Conservation (phyloP, 2,888 invertebrate species). For the Amphipoea oculea region DNA sequence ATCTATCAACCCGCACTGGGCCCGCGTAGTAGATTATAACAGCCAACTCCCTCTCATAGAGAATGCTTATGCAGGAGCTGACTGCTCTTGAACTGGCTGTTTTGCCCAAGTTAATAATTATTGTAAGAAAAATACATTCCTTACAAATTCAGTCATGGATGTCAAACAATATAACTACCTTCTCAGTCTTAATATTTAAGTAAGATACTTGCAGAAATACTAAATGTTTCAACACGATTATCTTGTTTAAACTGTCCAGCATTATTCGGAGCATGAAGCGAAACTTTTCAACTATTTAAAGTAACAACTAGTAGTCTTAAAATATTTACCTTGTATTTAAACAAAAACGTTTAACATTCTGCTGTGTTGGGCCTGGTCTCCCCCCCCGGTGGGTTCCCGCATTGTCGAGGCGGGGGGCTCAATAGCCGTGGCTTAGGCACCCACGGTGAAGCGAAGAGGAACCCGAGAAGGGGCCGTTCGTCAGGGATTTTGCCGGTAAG, state of each 20-base stretch:
- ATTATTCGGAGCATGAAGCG: conserved; percentile 48
- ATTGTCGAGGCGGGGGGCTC: too few relatives aligned
- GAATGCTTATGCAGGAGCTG: too few relatives aligned
- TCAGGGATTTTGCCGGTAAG: too few relatives aligned
- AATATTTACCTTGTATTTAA: conserved; percentile 47
- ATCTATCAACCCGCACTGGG: neutral
- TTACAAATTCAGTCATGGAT: neutral
- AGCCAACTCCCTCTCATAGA: too few relatives aligned
- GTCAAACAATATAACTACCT: neutral
- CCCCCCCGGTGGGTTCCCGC: too few relatives aligned
- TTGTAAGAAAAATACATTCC: too few relatives aligned
- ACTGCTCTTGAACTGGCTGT: neutral
- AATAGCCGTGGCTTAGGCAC: too few relatives aligned
- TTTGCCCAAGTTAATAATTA: neutral
- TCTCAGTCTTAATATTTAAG: conserved; percentile 9
- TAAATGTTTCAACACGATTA: conserved; percentile 48
- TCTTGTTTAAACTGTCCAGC: conserved; percentile 50
- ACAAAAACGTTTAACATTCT: conserved; percentile 42
- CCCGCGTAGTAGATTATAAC: neutral
- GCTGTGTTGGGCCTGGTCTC: neutral
- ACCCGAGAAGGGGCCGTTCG: too few relatives aligned
- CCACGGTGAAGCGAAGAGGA: too few relatives aligned
- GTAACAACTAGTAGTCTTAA: conserved; percentile 34
- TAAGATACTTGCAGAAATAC: conserved; percentile 27
- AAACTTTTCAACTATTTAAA: conserved; percentile 56